phyloP scores from a whole-genome alignment of 2,888 invertebrate species.

The Pachydiplax longipennis region DNA sequence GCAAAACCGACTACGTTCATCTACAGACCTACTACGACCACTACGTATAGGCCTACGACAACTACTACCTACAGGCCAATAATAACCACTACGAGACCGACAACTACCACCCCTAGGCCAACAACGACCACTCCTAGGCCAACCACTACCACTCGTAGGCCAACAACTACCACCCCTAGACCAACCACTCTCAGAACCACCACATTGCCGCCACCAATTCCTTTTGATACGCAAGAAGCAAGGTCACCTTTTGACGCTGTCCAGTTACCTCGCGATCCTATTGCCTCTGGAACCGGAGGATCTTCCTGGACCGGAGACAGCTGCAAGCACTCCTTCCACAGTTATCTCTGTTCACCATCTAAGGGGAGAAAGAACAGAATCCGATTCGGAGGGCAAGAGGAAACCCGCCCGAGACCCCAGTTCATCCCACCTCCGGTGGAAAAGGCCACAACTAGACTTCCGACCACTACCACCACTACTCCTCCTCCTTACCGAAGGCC shows the following conservation, averaged over 20 bases:
- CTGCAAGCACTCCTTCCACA: conserved; percentile 46
- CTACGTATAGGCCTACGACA: background rate
- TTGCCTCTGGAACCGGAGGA: background rate
- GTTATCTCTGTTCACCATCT: conserved; percentile 37
- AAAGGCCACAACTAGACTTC: background rate
- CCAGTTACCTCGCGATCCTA: background rate
- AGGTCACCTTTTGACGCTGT: background rate
- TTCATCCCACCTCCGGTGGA: background rate
- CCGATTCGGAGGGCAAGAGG: background rate
- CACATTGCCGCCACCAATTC: background rate
- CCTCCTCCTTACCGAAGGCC: background rate
- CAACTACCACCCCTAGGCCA: background rate
- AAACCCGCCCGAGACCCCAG: background rate
- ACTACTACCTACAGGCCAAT: background rate
- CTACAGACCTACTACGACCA: background rate
- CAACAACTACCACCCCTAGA: background rate
- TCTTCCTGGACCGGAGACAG: background rate
- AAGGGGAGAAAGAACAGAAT: conserved; percentile 12
- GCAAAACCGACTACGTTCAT: background rate
- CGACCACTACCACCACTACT: background rate
- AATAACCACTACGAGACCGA: background rate
- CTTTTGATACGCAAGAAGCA: background rate
- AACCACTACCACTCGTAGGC: background rate
- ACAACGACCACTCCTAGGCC: background rate
- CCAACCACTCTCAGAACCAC: background rate